A percentile compares a stretch with the other conserved stretches of the same genome.
Evolutionary conservation across 1,140 invertebrate genomes (phyloP).

Genomic region (Matsumurasca onukii): DNA sequence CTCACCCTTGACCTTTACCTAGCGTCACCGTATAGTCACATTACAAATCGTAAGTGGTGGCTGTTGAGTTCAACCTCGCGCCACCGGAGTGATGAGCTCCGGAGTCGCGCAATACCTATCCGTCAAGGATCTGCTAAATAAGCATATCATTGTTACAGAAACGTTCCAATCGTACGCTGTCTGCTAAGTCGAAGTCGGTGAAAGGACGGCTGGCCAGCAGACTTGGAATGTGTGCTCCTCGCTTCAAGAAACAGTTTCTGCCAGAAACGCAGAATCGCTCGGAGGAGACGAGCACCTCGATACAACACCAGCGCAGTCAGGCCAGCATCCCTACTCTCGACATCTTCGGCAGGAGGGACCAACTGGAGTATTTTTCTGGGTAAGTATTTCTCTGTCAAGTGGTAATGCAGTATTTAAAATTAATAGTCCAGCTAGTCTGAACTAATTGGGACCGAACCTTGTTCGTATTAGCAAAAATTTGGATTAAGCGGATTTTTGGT

Average conservation of each 20-base stretch:
- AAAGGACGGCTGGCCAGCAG: conserved; percentile 49
- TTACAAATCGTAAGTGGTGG: no score
- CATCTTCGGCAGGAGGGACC: conserved; percentile 54
- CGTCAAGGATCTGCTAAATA: no score
- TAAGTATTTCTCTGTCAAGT: conserved; percentile 8
- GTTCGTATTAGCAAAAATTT: no score
- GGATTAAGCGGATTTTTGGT: background rate
- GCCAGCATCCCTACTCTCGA: conserved; percentile 49
- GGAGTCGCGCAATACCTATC: no score
- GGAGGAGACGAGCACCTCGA: conserved; percentile 45
- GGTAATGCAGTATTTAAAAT: background rate
- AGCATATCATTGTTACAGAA: conserved; percentile 14
- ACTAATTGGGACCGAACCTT: no score
- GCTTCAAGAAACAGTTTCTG: conserved; percentile 45
- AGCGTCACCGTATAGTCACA: no score
- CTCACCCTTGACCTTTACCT: no score
- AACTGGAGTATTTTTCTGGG: conserved; percentile 63
- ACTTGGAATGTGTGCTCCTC: conserved; percentile 48
- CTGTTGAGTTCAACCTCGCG: no score
- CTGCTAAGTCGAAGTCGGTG: conserved; percentile 38
- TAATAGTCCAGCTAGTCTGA: background rate
- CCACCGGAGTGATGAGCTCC: no score
- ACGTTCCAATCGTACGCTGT: background rate
- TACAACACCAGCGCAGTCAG: conserved; percentile 38
- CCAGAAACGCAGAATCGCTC: conserved; percentile 39